Conservation (phyloP, 2,797 vertebrate species). For the Acanthopagrus latus region DNA sequence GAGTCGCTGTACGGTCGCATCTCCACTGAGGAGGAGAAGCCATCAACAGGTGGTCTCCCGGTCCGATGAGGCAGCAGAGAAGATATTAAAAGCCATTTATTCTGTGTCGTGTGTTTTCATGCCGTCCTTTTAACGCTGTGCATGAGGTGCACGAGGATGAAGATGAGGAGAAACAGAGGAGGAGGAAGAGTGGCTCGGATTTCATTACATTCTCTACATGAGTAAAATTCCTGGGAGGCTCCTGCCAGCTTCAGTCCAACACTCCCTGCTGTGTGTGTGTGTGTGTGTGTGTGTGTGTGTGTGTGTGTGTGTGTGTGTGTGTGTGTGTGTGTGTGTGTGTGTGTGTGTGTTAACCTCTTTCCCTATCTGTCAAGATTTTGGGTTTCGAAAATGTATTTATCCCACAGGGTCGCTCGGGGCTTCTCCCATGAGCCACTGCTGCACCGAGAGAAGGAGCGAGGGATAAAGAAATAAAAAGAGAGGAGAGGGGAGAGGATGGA, state of each 20-base stretch:
- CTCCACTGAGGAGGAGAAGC: too few species aligned
- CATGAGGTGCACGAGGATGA: constrained; percentile 7
- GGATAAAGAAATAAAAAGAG: not conserved
- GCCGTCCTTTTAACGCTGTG: not conserved
- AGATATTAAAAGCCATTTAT: too few species aligned
- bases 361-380: constrained; percentile 46
- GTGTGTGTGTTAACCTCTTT: too few species aligned
- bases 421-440: constrained; percentile 54
- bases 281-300: constrained; percentile 1
- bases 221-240: constrained; percentile 69
- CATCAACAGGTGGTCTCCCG: too few species aligned
- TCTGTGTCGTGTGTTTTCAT: not conserved
- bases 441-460: constrained; percentile 33
- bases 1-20: too few species aligned
- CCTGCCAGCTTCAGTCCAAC: constrained; percentile 25
- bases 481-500: not conserved
- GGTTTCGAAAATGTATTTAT: constrained; percentile 59
- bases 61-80: not conserved
- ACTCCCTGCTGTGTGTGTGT: constrained; percentile 39
- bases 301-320: too few species aligned
- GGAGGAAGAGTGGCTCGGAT: constrained; percentile 55
- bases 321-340: too few species aligned
- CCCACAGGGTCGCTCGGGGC: constrained; percentile 45
- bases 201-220: constrained; percentile 72
- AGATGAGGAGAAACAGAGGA: constrained; percentile 4